Conservation (phyloP, 2,888 invertebrate genomes). For the Adela reaumurella region DNA sequence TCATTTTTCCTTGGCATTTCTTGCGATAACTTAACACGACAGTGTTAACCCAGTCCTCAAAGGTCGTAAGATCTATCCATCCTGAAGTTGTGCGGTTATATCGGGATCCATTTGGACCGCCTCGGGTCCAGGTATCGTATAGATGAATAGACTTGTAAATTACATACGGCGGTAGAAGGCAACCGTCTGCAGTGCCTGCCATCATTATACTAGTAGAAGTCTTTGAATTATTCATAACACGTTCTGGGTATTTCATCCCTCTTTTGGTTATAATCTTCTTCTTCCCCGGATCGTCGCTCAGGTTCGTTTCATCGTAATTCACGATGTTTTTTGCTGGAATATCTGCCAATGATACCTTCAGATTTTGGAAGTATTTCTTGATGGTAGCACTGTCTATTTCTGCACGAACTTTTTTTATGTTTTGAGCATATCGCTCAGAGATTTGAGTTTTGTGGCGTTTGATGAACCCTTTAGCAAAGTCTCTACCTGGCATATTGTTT, state of each 20-base stretch:
- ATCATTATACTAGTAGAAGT: neutral
- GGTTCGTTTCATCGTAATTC: slow-evolving; percentile 1
- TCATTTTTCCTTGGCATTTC: no score
- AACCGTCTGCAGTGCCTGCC: slow-evolving; percentile 1
- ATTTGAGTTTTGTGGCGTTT: slow-evolving; percentile 13
- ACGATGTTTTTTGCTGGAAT: slow-evolving; percentile 5
- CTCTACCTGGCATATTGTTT: slow-evolving; percentile 9
- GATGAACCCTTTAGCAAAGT: slow-evolving; percentile 13
- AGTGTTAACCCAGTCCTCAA: neutral
- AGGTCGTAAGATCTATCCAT: slow-evolving; percentile 1
- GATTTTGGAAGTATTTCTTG: slow-evolving; percentile 1
- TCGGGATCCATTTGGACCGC: neutral
- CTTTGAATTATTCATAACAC: slow-evolving; percentile 7
- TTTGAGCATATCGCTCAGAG: slow-evolving; percentile 14
- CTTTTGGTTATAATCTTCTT: neutral
- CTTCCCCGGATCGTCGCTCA: no score
- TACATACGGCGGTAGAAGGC: neutral
- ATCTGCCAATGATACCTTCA: slow-evolving; percentile 3
- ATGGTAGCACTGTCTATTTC: slow-evolving; percentile 3
- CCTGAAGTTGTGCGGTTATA: neutral
- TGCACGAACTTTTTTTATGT: slow-evolving; percentile 15
- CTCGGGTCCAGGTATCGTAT: neutral
- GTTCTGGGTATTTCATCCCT: slow-evolving; percentile 1
- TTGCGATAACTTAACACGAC: no score
- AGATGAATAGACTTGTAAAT: slow-evolving; percentile 1